Percentiles rank a stretch among this genome's conserved stretches.
phyloP scores from a whole-genome alignment of 2,888 invertebrate genomes.

The Siphonodentalium dalli region DNA sequence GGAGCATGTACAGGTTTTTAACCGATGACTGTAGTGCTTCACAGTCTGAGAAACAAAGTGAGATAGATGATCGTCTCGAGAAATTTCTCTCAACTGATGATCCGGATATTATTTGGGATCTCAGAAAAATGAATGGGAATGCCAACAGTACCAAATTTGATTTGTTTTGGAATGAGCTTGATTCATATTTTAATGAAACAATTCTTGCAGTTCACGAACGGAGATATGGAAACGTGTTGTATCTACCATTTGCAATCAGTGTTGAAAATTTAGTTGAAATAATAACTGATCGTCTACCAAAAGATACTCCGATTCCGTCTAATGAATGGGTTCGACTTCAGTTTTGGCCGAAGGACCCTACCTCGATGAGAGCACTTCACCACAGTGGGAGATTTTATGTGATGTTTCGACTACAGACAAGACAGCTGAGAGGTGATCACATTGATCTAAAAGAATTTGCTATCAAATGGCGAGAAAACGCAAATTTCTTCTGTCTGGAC shows the following conservation, averaged over 20 bases:
- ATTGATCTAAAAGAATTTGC: constrained; percentile 7
- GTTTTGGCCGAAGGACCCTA: constrained; percentile 5
- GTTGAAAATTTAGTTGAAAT: constrained; percentile 5
- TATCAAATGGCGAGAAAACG: constrained; percentile 5
- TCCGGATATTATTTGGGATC: not conserved
- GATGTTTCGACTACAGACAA: constrained; percentile 2
- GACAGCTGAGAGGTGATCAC: constrained; percentile 6
- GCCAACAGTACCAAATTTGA: constrained; percentile 3
- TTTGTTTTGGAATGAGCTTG: not conserved
- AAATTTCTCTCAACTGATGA: not conserved
- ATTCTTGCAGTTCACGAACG: not conserved
- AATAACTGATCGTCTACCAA: not conserved
- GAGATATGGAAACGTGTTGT: constrained; percentile 1
- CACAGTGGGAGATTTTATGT: constrained; percentile 8
- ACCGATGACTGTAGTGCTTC: not conserved
- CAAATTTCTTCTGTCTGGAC: constrained; percentile 9
- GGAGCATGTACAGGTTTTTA: not conserved
- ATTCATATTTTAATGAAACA: not conserved
- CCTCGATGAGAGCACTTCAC: not conserved
- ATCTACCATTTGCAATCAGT: constrained; percentile 4
- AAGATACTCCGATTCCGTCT: constrained; percentile 1
- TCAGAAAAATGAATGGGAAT: not conserved
- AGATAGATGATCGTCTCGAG: constrained; percentile 2
- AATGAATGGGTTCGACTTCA: constrained; percentile 10
- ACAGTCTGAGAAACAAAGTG: not conserved